Evolutionary conservation across 2,797 vertebrate species (phyloP).

Genomic region (Lerista edwardsae): DNA sequence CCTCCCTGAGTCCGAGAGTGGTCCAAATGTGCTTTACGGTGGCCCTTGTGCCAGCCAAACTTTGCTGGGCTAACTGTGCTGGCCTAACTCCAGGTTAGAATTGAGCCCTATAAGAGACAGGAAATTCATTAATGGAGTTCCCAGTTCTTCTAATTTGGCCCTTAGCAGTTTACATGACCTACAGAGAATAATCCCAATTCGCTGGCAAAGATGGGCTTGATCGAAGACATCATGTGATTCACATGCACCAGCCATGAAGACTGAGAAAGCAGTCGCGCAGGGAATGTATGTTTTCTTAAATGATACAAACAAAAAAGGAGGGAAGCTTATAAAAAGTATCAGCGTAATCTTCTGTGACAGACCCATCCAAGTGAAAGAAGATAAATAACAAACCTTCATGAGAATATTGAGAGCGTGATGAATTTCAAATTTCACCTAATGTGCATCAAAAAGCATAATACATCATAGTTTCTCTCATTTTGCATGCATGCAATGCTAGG

Average conservation of each 20-base stretch:
- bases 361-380: not conserved
- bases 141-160: not conserved
- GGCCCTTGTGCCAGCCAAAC: no score
- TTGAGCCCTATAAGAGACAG: no score
- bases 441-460: not conserved
- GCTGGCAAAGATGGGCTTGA: not conserved
- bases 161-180: not conserved
- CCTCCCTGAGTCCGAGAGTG: no score
- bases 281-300: not conserved
- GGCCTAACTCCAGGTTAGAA: no score
- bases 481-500: slow-evolving; percentile 7
- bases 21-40: no score
- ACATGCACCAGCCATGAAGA: not conserved
- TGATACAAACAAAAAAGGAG: not conserved
- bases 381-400: slow-evolving; percentile 2
- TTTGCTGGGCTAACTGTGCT: no score
- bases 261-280: not conserved
- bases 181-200: not conserved
- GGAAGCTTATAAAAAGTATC: not conserved
- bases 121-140: not conserved
- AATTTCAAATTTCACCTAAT: slow-evolving; percentile 6
- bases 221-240: not conserved
- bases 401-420: not conserved
- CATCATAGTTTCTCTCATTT: slow-evolving; percentile 17
- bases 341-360: not conserved